Evolutionary conservation across 2,797 vertebrate species (phyloP), one percentile per base, ranked within the genome.

Genomic region (Lateolabrax maculatus): DNA sequence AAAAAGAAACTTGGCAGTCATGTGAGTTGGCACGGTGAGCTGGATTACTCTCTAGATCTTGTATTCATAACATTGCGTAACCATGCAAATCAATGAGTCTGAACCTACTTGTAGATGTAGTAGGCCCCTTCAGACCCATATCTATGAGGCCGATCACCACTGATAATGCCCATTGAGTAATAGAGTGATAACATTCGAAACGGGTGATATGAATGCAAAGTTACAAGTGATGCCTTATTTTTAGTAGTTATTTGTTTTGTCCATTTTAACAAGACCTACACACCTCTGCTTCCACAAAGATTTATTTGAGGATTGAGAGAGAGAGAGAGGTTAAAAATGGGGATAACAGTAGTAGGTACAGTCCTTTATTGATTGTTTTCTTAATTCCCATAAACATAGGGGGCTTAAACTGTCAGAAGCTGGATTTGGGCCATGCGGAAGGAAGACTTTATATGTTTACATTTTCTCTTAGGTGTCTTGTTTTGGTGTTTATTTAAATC

Each of bases 201-300:
- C n/a, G n/a, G n/a, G n/a, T n/a, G 39, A 55, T 55, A 57, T 52
- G 56, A 77, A 75, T 75, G 69, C 52, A 19, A 73, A 82, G 27
- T 27, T 71, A 11, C n/a, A n/a, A n/a, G n/a, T n/a, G n/a, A n/a
- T n/a, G n/a, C 15, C 13, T 15, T 48, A 51, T 68, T 60, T 60
- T 64, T 36, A 51, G 36, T 37, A 56, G 34, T 57, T 29, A 60
- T 61, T 31, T 63, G 6, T 39, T 44, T 73, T 78, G 29, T 67
- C 81, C 23, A 23, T 46, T 51, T 63, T 53, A 56, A 31, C 10
- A n/a, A 70, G 51, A 58, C 58, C 62, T 74, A 72, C 49, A 67
- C 55, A 66, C 39, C 31, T 44, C 36, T 34, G 51, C 46, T 85
- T 75, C 53, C 75, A 64, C 23, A 44, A 62, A 31, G 69, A 87